Conservation (phyloP, 2,113 vertebrate species). For the Speoplatyrhinus poulsoni region DNA sequence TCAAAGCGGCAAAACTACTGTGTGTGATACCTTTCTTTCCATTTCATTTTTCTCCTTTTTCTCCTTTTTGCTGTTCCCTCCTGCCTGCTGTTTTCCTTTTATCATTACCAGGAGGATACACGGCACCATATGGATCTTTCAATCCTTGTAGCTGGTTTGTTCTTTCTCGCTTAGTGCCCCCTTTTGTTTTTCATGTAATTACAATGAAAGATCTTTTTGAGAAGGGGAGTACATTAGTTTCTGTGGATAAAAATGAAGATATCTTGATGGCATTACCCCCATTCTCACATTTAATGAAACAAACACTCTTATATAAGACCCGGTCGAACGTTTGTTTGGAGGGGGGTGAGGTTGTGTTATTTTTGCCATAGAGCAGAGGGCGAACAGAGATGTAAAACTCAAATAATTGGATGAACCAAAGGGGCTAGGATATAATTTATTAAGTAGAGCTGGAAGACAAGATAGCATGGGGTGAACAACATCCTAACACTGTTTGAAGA, state of each 20-base stretch:
- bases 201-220: neutral
- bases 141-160: neutral
- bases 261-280: conserved; percentile 15
- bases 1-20: too few species aligned
- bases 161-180: neutral
- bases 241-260: neutral
- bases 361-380: conserved; percentile 29
- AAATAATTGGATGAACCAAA: conserved; percentile 25
- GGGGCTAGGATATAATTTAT: conserved; percentile 1
- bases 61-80: neutral
- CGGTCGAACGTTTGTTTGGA: conserved; percentile 47
- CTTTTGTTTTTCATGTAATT: neutral
- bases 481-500: conserved; percentile 60
- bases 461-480: conserved; percentile 53
- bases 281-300: conserved; percentile 26
- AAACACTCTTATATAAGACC: conserved; percentile 26
- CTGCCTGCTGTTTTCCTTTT: conserved; percentile 32
- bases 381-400: conserved; percentile 11
- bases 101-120: conserved; percentile 42
- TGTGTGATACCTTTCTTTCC: neutral
- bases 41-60: neutral
- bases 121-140: conserved; percentile 35
- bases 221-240: conserved; percentile 20
- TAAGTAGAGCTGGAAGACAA: conserved; percentile 44
- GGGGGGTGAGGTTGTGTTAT: conserved; percentile 13